A percentile compares a stretch with the other conserved stretches of the same genome.
Conservation (phyloP, 1,140 invertebrate species). For the Rhynchophorus ferrugineus region DNA sequence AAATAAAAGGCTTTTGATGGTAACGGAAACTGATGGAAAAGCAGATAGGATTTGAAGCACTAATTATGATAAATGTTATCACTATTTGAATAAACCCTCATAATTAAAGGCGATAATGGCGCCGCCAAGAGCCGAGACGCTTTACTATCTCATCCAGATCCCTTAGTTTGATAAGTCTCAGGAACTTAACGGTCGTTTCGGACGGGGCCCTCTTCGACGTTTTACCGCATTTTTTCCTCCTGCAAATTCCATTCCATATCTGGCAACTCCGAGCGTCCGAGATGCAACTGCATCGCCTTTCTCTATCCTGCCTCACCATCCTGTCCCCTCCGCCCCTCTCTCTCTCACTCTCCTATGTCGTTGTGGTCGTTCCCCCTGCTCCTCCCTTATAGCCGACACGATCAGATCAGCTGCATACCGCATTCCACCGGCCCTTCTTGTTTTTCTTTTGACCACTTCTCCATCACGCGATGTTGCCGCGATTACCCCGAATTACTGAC, state of each 20-base stretch:
- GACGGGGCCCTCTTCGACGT: too few species aligned
- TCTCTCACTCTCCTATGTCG: not conserved
- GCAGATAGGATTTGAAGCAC: too few species aligned
- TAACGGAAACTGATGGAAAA: too few species aligned
- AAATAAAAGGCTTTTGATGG: too few species aligned
- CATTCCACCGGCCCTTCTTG: slow-evolving; percentile 22
- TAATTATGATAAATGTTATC: too few species aligned
- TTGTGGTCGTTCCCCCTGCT: not conserved
- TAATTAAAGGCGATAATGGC: too few species aligned
- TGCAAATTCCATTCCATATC: slow-evolving; percentile 21
- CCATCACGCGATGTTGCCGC: slow-evolving; percentile 13
- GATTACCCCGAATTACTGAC: too few species aligned
- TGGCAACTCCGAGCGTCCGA: slow-evolving; percentile 17
- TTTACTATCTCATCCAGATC: too few species aligned
- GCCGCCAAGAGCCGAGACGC: too few species aligned
- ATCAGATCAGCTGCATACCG: slow-evolving; percentile 22
- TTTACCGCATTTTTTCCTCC: slow-evolving; percentile 15
- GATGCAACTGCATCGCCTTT: slow-evolving; percentile 5
- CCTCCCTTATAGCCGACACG: slow-evolving; percentile 7
- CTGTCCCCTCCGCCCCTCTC: not conserved
- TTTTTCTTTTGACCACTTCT: slow-evolving; percentile 18
- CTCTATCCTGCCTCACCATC: not conserved
- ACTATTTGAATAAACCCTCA: too few species aligned
- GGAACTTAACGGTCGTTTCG: too few species aligned
- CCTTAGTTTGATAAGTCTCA: too few species aligned